Evolutionary conservation across 2,797 vertebrate genomes (phyloP).

Genomic region (Myotis planiceps): DNA sequence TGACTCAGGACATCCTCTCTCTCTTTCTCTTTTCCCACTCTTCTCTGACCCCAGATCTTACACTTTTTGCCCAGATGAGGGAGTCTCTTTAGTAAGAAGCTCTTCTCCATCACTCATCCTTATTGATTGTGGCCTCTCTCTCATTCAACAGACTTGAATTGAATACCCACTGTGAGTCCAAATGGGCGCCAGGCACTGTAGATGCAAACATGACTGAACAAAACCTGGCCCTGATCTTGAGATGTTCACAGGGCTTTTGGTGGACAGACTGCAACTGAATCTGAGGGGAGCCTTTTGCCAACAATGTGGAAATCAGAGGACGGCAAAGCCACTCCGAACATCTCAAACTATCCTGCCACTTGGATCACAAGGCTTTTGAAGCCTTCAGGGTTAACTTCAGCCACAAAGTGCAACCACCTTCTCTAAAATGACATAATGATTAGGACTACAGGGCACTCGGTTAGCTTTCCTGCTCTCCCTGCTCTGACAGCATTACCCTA

Average conservation of each 20-base stretch:
- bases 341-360: not conserved
- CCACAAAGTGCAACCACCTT: conserved; percentile 72
- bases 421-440: conserved; percentile 62
- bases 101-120: not conserved
- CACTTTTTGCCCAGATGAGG: not conserved
- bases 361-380: conserved; percentile 56
- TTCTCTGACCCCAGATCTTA: not conserved
- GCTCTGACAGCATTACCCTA: conserved; percentile 80
- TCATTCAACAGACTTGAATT: not conserved
- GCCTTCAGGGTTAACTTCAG: conserved; percentile 72
- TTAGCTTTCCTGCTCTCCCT: conserved; percentile 69
- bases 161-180: not conserved
- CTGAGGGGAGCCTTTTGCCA: not conserved
- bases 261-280: not conserved
- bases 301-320: not conserved
- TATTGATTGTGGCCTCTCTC: not conserved
- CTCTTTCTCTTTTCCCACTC: not conserved
- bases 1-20: not conserved
- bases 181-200: not conserved
- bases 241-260: not conserved
- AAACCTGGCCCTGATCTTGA: not conserved
- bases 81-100: not conserved
- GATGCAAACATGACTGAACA: not conserved
- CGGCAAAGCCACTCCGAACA: not conserved
- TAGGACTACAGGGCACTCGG: conserved; percentile 14